Evolutionary conservation across 2,888 invertebrate species (phyloP).

Genomic region (Clistopyga incitator): DNA sequence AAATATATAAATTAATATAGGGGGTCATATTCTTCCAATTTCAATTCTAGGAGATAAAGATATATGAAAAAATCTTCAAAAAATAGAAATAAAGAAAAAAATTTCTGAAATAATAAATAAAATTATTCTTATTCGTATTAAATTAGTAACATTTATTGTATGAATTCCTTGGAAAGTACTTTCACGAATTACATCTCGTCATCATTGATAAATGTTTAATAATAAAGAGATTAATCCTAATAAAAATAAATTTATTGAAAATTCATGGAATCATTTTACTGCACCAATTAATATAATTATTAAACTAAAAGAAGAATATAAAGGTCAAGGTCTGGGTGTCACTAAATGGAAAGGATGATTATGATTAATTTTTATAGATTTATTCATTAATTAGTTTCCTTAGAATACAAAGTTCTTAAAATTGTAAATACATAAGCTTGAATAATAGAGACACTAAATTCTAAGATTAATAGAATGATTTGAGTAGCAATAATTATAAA

Average conservation of each 20-base stretch:
- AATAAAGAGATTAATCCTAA: conserved; percentile 85
- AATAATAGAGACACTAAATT: conserved; percentile 88
- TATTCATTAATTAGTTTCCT: conserved; percentile 87
- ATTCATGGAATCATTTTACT: conserved; percentile 88
- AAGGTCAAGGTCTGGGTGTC: conserved; percentile 88
- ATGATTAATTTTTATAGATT: conserved; percentile 46
- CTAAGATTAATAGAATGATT: conserved; percentile 86
- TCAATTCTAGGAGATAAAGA: conserved; percentile 86
- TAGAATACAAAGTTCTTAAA: conserved; percentile 88
- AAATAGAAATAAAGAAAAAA: conserved; percentile 88
- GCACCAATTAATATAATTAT: conserved; percentile 86
- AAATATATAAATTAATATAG: conserved; percentile 87
- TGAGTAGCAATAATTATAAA: conserved; percentile 87
- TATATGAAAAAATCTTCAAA: conserved; percentile 85
- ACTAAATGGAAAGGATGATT: conserved; percentile 86
- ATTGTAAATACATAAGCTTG: conserved; percentile 89
- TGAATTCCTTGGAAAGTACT: conserved; percentile 89
- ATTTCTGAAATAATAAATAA: conserved; percentile 76
- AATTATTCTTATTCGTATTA: conserved; percentile 89
- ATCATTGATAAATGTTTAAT: conserved; percentile 87
- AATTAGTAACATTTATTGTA: conserved; percentile 86
- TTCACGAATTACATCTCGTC: conserved; percentile 89
- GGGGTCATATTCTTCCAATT: conserved; percentile 88
- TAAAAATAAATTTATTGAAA: conserved; percentile 85
- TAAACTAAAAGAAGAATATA: conserved; percentile 86